Base-by-base conservation (phyloP, 2,113 vertebrate genomes). In the Vulpes ferrilata region DNA sequence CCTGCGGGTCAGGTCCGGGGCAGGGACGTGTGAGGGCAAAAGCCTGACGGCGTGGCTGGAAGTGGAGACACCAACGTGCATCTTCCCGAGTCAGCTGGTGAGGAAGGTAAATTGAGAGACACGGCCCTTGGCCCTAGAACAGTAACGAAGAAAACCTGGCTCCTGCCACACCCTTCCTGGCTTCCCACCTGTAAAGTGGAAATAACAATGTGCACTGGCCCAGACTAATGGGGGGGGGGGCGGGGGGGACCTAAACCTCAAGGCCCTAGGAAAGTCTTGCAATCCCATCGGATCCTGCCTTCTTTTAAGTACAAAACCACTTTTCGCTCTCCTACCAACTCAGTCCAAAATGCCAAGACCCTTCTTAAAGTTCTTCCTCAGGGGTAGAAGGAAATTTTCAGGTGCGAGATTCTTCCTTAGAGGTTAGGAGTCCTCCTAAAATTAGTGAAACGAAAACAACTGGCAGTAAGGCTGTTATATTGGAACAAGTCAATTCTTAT, bases 81-180 rank as follows among this genome's bases (percentile, higher is more conserved):
- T 43, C 43, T 16, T 62, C 57, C 48, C 1, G 15, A 90, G 9
- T 38, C 16, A 15, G 55, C 65, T 11, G 19, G 23, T 57, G 55
- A 65, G 69, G 69, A 7, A 23, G 23, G 13, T 10, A 1, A 8
- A 1, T 12, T 60, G 8, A 51, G 22, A 59, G 43, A 30, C 25
- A 20, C 3, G 1, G n/a, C 67, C 76, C 60, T 6, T 0, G 3
- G 35, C 2, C 1, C 4, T 0, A 5, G 20, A 8, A 69, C 51
- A 23, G 23, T 3, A 74, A 35, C 13, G 0, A 35, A n/a, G 32
- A 83, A 15, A 60, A 38, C 35, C 71, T 27, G 35, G 88, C 59
- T n/a, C 11, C 9, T 3, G 22, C 30, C 38, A 1, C 51, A 32
- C 27, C n/a, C n/a, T 27, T 3, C 7, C 0, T 55, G 22, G 27